Base-by-base conservation (phyloP, 1,140 invertebrate genomes). In the Brachystomella parvula region DNA sequence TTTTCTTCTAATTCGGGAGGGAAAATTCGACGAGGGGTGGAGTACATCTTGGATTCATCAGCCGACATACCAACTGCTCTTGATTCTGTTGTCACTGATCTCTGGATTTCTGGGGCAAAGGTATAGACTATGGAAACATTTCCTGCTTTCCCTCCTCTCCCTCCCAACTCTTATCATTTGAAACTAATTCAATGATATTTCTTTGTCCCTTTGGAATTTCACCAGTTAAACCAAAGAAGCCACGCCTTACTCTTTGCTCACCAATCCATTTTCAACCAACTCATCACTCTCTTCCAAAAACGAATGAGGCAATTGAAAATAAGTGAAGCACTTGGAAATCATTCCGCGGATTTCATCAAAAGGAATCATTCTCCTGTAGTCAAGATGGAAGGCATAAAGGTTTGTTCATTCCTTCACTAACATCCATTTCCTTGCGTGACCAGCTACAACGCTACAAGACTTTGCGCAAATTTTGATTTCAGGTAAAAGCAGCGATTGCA, bases 171-270 rank as follows among this genome's bases (percentile, higher is more conserved):
- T 56, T 56, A 56, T 21, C 12, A 39, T 15, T 15, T 9, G n/a
- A 35, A n/a, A 39, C 32, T 3, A 29, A 30, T 59, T 2, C 19
- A 26, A 6, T 24, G 3, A 12, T 59, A 15, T 12, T 59, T 29
- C 21, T 59, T 59, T 39, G 35, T 44, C 9, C 3, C 9, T 32
- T 61, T 66, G 65, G 65, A 61, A 61, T 6, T 61, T 61, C 6
- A 26, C 47, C 65, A 67, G 65, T 60, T 63, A 39, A 63, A 63
- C 1, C 19, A 24, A n/a, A 3, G 60, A 56, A 19, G 24, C 12
- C 63, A 66, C 1, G 63, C 70, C 17, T 21, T 71, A 15, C 35
- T 68, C 15, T 71, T 71, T 47, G 66, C 66, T 28, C 70, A 71
- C 47, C 66, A 71, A 29, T 49, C 70, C 19, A 33, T 66, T 2